Percentiles rank a stretch among this genome's conserved stretches.
Evolutionary conservation across 1,140 invertebrate species (phyloP).

Genomic region (Saccostrea glomerata): DNA sequence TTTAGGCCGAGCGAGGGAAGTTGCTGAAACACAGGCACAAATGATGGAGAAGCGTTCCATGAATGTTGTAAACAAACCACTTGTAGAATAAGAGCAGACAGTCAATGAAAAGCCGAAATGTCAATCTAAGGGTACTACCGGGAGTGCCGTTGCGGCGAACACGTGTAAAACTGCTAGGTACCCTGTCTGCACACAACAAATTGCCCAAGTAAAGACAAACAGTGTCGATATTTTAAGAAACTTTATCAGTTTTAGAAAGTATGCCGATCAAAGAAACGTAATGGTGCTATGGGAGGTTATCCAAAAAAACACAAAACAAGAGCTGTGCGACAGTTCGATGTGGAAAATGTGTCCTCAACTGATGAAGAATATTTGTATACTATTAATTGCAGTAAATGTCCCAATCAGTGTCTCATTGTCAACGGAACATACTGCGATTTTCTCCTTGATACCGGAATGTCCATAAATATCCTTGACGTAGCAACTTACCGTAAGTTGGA

Average conservation of each 20-base stretch:
- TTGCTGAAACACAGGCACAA: background rate
- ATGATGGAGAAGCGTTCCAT: background rate
- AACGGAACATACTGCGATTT: background rate
- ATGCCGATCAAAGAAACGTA: background rate
- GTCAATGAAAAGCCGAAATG: background rate
- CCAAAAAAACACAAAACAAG: background rate
- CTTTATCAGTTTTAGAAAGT: background rate
- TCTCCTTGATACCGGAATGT: background rate
- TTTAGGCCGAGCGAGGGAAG: background rate
- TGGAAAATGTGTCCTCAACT: background rate
- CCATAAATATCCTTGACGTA: background rate
- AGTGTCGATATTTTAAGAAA: background rate
- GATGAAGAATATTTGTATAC: slow-evolving; percentile 23
- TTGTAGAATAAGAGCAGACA: background rate
- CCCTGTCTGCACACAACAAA: background rate
- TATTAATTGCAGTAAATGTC: background rate
- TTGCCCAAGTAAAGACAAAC: slow-evolving; percentile 32
- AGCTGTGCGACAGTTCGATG: background rate
- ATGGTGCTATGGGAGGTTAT: background rate
- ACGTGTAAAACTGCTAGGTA: slow-evolving; percentile 31
- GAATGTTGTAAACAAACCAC: background rate
- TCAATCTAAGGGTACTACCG: background rate
- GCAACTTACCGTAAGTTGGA: background rate
- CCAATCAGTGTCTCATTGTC: background rate
- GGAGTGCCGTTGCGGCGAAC: background rate